A percentile compares a stretch with the other conserved stretches of the same genome.
Evolutionary conservation across 2,888 invertebrate species (phyloP).

Genomic region (Petrolisthes manimaculis): DNA sequence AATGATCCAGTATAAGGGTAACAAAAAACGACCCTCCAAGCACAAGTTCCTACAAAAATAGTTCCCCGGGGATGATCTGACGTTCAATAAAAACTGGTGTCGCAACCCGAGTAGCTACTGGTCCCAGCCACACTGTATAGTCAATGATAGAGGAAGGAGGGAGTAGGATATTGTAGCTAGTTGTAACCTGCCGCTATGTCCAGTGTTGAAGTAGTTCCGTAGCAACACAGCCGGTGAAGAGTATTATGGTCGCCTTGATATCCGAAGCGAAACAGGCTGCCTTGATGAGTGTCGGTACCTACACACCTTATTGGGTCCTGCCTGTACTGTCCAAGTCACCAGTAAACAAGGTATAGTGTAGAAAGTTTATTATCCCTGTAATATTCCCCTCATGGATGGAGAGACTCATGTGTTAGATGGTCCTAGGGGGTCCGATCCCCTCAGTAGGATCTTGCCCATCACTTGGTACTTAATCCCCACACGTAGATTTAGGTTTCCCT

Average conservation of each 20-base stretch:
- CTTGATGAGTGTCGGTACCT: background rate
- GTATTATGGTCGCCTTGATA: constrained; percentile 5
- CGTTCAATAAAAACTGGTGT: background rate
- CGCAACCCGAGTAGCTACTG: constrained; percentile 15
- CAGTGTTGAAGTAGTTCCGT: constrained; percentile 22
- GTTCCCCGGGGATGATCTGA: background rate
- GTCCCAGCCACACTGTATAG: constrained; percentile 6
- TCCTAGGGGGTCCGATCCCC: background rate
- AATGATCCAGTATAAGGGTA: background rate
- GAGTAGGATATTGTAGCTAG: background rate
- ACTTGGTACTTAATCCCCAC: constrained; percentile 3
- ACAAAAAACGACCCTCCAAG: background rate
- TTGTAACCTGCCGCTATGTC: constrained; percentile 13
- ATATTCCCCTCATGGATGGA: constrained; percentile 21
- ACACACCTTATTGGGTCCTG: constrained; percentile 21
- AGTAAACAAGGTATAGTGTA: background rate
- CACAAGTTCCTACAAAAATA: background rate
- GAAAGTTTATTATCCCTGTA: constrained; percentile 24
- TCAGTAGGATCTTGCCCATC: constrained; percentile 11
- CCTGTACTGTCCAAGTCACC: constrained; percentile 9
- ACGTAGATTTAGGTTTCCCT: background rate
- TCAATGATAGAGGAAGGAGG: background rate
- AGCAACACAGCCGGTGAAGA: constrained; percentile 9
- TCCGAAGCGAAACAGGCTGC: background rate
- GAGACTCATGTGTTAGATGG: background rate